A percentile compares a stretch with the other conserved stretches of the same genome.
These are phyloP conservation scores for Carassius auratus DNA, from an alignment of 2,113 vertebrate genomes.

Conservation along the genomic window DNA sequence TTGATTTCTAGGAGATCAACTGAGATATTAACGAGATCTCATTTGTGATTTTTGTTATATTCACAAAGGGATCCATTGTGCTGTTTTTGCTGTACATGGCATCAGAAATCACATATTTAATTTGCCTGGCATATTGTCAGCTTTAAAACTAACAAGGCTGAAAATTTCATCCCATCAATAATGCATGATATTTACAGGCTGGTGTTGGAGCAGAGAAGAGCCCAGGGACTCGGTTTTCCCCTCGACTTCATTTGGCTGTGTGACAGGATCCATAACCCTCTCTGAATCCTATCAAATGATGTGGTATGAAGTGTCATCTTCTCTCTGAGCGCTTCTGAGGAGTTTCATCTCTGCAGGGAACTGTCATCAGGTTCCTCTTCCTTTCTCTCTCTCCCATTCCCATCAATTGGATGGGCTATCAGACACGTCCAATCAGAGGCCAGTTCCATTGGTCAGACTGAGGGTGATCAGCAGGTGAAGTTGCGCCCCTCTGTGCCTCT, in stretches of 20 bases:
- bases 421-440: conserved; percentile 34
- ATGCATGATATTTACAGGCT: conserved; percentile 61
- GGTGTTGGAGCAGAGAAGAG: conserved; percentile 42
- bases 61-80: neutral
- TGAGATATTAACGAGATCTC: neutral
- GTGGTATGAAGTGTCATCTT: conserved; percentile 62
- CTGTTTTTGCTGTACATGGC: neutral
- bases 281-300: conserved; percentile 60
- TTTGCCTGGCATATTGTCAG: conserved; percentile 37
- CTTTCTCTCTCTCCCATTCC: conserved; percentile 25
- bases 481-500: conserved; percentile 31
- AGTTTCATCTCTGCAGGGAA: conserved; percentile 62
- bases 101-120: neutral
- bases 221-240: conserved; percentile 54
- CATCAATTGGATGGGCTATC: conserved; percentile 46
- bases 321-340: conserved; percentile 52
- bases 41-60: neutral
- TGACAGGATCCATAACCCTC: conserved; percentile 64
- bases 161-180: conserved; percentile 56
- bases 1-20: neutral
- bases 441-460: conserved; percentile 29
- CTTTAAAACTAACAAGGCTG: conserved; percentile 52
- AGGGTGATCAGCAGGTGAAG: conserved; percentile 55
- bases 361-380: conserved; percentile 57
- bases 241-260: conserved; percentile 57